phyloP scores from a whole-genome alignment of 2,888 invertebrate species.

The Nomada hirtipes region DNA sequence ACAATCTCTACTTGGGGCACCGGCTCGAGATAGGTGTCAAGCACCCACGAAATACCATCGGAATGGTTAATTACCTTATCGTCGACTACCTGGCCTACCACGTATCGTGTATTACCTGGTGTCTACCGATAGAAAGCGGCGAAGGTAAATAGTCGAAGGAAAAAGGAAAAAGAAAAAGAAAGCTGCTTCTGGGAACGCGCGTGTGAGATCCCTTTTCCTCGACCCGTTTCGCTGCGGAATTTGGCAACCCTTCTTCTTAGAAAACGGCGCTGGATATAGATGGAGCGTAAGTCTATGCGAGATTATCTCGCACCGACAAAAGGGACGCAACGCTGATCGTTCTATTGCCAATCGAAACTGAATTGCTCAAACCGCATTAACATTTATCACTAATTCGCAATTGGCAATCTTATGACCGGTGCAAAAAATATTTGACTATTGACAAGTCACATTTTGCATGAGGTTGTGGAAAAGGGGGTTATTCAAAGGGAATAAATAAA shows the following conservation, averaged over 20 bases:
- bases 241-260: constrained; percentile 59
- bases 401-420: no score
- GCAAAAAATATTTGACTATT: no score
- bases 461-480: no score
- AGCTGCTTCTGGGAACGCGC: constrained; percentile 48
- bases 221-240: constrained; percentile 48
- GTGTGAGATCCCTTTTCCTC: constrained; percentile 30
- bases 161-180: neutral
- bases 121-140: constrained; percentile 52
- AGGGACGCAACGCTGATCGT: neutral
- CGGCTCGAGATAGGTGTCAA: constrained; percentile 52
- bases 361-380: no score
- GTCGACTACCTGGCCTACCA: constrained; percentile 57
- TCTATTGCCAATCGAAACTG: neutral
- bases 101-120: constrained; percentile 55
- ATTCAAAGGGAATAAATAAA: no score
- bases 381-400: neutral
- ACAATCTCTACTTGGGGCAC: constrained; percentile 33
- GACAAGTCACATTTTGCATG: no score
- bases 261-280: constrained; percentile 29
- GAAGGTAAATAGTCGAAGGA: constrained; percentile 48
- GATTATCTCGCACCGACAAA: constrained; percentile 33
- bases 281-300: constrained; percentile 30
- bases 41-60: constrained; percentile 53
- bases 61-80: constrained; percentile 69